Conservation (phyloP, 2,888 invertebrate genomes). For the Stenolophus ochropezus region DNA sequence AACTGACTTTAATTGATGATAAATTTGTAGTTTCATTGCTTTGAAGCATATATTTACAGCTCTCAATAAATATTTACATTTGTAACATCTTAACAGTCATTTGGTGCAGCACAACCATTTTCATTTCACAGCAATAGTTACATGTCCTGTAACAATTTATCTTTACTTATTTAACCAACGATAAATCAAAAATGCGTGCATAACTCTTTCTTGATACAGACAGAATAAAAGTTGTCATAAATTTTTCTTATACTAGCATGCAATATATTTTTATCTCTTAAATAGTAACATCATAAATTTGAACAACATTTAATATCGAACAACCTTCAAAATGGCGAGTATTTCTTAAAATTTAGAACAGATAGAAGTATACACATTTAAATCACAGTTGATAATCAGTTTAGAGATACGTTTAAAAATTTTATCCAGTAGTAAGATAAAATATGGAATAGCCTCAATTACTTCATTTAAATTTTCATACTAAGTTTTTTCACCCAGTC, state of each 20-base stretch:
- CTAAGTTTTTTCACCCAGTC: too few species aligned
- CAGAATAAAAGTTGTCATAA: neutral
- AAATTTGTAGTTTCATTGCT: neutral
- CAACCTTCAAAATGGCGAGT: slow-evolving; percentile 30
- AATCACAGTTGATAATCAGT: slow-evolving; percentile 36
- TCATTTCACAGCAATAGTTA: slow-evolving; percentile 30
- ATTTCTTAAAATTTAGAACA: slow-evolving; percentile 32
- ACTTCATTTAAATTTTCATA: too few species aligned
- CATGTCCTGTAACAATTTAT: slow-evolving; percentile 11
- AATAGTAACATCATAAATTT: slow-evolving; percentile 36
- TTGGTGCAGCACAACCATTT: slow-evolving; percentile 35
- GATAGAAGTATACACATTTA: slow-evolving; percentile 25
- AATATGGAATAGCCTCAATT: too few species aligned
- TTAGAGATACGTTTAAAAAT: slow-evolving; percentile 1
- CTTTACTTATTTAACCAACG: neutral
- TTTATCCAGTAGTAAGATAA: neutral
- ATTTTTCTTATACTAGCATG: slow-evolving; percentile 24
- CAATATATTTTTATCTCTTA: slow-evolving; percentile 28
- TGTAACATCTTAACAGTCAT: slow-evolving; percentile 20
- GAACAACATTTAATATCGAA: slow-evolving; percentile 36
- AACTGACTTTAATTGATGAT: neutral
- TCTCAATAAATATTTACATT: slow-evolving; percentile 15
- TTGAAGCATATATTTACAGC: slow-evolving; percentile 21
- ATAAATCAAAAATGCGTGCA: slow-evolving; percentile 7
- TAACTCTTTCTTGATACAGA: neutral